phyloP scores from a whole-genome alignment of 2,888 invertebrate genomes.

The Pharmacophagus antenor region DNA sequence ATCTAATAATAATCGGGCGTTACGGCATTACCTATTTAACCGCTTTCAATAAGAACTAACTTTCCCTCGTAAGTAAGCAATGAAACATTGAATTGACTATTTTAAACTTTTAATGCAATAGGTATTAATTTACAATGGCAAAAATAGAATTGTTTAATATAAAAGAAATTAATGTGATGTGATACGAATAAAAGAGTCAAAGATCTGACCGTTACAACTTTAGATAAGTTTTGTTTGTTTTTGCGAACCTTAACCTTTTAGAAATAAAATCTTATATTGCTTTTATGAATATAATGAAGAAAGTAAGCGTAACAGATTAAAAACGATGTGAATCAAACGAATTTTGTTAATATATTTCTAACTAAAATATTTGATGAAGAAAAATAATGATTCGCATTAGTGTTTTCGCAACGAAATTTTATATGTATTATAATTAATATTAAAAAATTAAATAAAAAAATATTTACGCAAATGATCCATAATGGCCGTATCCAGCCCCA shows the following conservation, averaged over 20 bases:
- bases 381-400: not conserved
- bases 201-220: not conserved
- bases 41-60: no score
- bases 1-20: no score
- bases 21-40: no score
- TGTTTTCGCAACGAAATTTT: no score
- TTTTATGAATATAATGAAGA: not conserved
- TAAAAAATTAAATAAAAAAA: slow-evolving; percentile 5
- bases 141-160: not conserved
- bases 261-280: not conserved
- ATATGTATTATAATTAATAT: not conserved
- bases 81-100: no score
- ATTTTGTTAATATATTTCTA: not conserved
- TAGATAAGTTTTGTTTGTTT: not conserved
- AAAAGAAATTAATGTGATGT: no score
- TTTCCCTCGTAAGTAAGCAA: no score
- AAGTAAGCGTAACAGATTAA: not conserved
- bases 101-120: no score
- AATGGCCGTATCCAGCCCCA: slow-evolving; percentile 54
- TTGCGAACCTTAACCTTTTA: slow-evolving; percentile 1
- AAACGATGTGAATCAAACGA: not conserved
- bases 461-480: slow-evolving; percentile 35
- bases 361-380: not conserved
- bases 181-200: not conserved
- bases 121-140: no score